Evolutionary conservation across 2,113 vertebrate genomes (phyloP).

Genomic region (Macrotis lagotis): DNA sequence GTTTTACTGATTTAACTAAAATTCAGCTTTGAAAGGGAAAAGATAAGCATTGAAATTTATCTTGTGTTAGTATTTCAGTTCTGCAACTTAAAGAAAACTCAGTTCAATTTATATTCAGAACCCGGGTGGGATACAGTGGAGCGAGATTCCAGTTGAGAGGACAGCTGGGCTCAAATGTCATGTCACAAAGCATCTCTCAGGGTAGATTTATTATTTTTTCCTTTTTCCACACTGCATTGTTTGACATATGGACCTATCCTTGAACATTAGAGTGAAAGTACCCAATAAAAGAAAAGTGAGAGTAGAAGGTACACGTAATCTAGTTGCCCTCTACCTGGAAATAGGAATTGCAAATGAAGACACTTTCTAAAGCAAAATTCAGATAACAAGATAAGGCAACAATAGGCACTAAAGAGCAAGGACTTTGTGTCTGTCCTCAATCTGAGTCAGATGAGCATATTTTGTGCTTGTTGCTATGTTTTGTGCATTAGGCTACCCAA

Average conservation of each 20-base stretch:
- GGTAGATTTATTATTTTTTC: background rate
- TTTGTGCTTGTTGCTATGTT: background rate
- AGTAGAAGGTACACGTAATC: background rate
- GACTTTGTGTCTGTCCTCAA: background rate
- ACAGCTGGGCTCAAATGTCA: constrained; percentile 4
- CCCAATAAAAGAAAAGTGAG: background rate
- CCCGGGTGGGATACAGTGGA: background rate
- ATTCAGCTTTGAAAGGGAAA: constrained; percentile 23
- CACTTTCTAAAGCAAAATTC: background rate
- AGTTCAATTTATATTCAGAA: constrained; percentile 27
- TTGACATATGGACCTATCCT: background rate
- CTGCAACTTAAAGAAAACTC: constrained; percentile 45
- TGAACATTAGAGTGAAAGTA: background rate
- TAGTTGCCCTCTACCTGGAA: background rate
- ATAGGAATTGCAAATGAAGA: background rate
- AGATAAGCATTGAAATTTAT: constrained; percentile 4
- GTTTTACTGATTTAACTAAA: background rate
- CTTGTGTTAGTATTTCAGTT: constrained; percentile 37
- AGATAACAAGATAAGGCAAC: background rate
- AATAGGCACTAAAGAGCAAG: background rate
- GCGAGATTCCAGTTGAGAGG: background rate
- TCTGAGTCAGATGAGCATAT: background rate
- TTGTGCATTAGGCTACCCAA: background rate
- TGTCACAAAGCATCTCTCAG: background rate
- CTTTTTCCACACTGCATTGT: background rate